These are phyloP conservation scores for Belgica antarctica DNA, from an alignment of 2,888 invertebrate species.

Conservation along the genomic window DNA sequence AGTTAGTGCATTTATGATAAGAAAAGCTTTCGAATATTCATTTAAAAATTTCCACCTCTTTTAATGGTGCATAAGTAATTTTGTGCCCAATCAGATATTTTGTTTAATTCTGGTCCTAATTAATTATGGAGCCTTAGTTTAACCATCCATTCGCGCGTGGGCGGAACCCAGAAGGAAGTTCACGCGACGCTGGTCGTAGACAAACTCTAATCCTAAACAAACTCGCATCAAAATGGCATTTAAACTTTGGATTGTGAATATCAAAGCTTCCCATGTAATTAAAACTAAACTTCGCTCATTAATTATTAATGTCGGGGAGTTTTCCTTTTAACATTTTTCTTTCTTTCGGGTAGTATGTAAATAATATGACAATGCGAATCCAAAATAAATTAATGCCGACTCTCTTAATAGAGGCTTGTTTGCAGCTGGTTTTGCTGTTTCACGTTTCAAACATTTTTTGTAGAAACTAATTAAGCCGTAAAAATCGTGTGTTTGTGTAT, in stretches of 20 bases:
- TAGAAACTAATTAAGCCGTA: background rate
- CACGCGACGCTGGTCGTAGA: too few species aligned
- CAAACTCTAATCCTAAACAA: background rate
- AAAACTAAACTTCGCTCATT: too few species aligned
- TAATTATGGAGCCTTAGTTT: too few species aligned
- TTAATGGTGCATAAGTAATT: slow-evolving; percentile 12
- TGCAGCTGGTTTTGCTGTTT: background rate
- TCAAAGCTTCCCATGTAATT: too few species aligned
- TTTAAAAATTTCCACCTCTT: background rate
- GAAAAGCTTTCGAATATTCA: slow-evolving; percentile 3
- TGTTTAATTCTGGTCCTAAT: background rate
- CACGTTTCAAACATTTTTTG: background rate
- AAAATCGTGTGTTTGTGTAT: background rate
- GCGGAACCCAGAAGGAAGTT: too few species aligned
- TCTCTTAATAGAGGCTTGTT: too few species aligned
- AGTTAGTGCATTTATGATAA: background rate
- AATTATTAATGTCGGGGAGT: background rate
- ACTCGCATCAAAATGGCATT: background rate
- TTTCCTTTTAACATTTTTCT: too few species aligned
- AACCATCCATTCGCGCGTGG: too few species aligned
- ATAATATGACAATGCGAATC: background rate
- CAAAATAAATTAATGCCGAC: too few species aligned
- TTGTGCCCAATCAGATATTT: slow-evolving; percentile 27
- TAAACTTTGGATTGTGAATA: background rate
- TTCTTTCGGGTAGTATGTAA: background rate